phyloP scores from a whole-genome alignment of 2,888 invertebrate species.

The Pyrocoelia pectoralis region DNA sequence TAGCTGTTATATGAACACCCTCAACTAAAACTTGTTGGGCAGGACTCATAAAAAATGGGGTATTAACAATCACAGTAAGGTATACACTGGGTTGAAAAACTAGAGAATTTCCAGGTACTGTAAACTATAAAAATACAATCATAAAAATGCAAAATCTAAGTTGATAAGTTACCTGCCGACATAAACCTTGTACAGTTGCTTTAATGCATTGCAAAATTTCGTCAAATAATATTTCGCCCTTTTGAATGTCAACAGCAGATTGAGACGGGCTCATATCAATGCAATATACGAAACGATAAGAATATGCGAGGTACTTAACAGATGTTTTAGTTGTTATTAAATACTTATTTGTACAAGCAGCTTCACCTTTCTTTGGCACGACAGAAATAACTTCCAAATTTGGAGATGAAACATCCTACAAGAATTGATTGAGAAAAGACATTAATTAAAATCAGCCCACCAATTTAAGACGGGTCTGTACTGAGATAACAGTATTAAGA shows the following conservation, averaged over 20 bases:
- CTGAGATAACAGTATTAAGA: conserved; percentile 66
- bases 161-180: conserved; percentile 62
- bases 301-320: conserved; percentile 73
- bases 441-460: conserved; percentile 43
- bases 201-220: conserved; percentile 66
- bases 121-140: conserved; percentile 64
- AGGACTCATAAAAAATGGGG: conserved; percentile 74
- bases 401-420: conserved; percentile 60
- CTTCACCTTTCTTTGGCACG: conserved; percentile 63
- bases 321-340: conserved; percentile 65
- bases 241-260: conserved; percentile 71
- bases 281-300: conserved; percentile 77
- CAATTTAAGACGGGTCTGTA: conserved; percentile 57
- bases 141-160: not conserved
- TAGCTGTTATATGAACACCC: conserved; percentile 69
- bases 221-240: conserved; percentile 69
- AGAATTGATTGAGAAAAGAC: conserved; percentile 33
- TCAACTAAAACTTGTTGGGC: conserved; percentile 77
- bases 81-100: conserved; percentile 73
- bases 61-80: conserved; percentile 79
- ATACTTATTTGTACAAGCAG: conserved; percentile 60
- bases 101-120: conserved; percentile 70
- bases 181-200: conserved; percentile 64
- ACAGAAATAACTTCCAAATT: conserved; percentile 73
- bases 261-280: conserved; percentile 82